Base-by-base conservation (phyloP, 92 coral and sea anemone species). In the Muricea muricata region DNA sequence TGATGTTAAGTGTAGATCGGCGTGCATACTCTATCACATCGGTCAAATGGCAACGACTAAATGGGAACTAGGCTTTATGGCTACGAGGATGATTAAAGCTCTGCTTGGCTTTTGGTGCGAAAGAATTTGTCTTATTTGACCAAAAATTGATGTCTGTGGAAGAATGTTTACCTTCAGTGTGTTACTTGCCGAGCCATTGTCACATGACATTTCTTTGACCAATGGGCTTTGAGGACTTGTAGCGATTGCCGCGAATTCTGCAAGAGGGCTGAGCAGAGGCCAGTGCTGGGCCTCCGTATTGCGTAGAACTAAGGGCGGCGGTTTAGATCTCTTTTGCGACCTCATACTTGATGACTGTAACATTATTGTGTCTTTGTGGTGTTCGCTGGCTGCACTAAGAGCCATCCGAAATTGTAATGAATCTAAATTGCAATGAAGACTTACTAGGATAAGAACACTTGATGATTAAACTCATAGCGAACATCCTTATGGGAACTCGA, bases 161-260 rank as follows among this genome's bases (percentile, higher is more conserved):
- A n/a, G n/a, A n/a, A n/a, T n/a, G n/a, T 91, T 83, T 93, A 92
- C 68, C 78, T 85, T 69, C 75, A 89, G 70, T 21, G 85, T 76
- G 82, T 46, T 75, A 33, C 83, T 85, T 42, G 54, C 72, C 57
- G 47, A 66, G 23, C 32, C 52, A 57, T 70, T 86, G 17, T 90
- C 97, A 60, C 80, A 79, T 60, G 89, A 88, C 75, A 65, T 58
- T 35, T 88, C 88, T 63, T 86, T 94, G 54, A 97, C 93, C 84
- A 97, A 69, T 28, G 99, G 99, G 72, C 98, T 94, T 72, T 97
- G 93, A 0, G 98, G 99, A 23, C 99, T 91, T 5, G 99, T 97
- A 24, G 99, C 99, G 39, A 94, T 88, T 47, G 87, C 80, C 3
- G 99, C 99, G 61, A 97, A 97, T 92, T 97, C 99, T 8, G 91